These are phyloP conservation scores for Lordiphosa andalusiaca DNA, from an alignment of 2,888 invertebrate genomes.

Conservation along the genomic window DNA sequence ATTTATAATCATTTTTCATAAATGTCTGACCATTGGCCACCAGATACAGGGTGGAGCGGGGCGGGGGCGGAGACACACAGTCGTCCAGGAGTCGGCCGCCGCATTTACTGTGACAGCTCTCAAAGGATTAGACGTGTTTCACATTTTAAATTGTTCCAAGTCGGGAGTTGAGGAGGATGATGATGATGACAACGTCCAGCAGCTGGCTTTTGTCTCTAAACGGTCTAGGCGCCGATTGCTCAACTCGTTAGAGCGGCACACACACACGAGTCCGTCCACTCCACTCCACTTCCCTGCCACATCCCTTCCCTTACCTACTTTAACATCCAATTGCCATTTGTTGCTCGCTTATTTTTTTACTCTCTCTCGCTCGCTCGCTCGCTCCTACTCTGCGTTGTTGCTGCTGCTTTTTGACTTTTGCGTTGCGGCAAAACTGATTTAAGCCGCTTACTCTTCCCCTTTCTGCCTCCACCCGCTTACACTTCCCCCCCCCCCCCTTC, in stretches of 20 bases:
- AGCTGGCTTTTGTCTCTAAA: slow-evolving; percentile 35
- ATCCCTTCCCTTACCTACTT: neutral
- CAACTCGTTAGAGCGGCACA: slow-evolving; percentile 38
- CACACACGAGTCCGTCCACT: neutral
- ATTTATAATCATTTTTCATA: slow-evolving; percentile 74
- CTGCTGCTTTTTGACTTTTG: slow-evolving; percentile 46
- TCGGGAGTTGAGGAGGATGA: slow-evolving; percentile 18
- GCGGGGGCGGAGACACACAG: too few relatives aligned
- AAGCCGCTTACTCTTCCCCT: slow-evolving; percentile 62
- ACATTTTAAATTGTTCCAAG: slow-evolving; percentile 65
- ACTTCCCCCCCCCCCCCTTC: slow-evolving; percentile 8
- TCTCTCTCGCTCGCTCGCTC: neutral
- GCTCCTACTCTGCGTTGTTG: slow-evolving; percentile 1
- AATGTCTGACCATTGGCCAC: slow-evolving; percentile 55
- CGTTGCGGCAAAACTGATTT: slow-evolving; percentile 55
- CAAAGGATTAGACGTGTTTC: slow-evolving; percentile 79
- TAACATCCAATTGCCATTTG: slow-evolving; percentile 20
- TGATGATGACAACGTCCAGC: slow-evolving; percentile 16
- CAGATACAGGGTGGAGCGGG: neutral
- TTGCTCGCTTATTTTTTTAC: slow-evolving; percentile 24
- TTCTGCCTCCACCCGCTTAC: slow-evolving; percentile 51
- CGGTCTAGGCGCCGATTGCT: slow-evolving; percentile 43
- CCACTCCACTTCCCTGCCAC: neutral
- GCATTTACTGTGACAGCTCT: slow-evolving; percentile 75
- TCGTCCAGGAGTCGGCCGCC: slow-evolving; percentile 22